These are phyloP conservation scores for Zophobas morio DNA, from an alignment of 1,140 invertebrate species.

Conservation along the genomic window DNA sequence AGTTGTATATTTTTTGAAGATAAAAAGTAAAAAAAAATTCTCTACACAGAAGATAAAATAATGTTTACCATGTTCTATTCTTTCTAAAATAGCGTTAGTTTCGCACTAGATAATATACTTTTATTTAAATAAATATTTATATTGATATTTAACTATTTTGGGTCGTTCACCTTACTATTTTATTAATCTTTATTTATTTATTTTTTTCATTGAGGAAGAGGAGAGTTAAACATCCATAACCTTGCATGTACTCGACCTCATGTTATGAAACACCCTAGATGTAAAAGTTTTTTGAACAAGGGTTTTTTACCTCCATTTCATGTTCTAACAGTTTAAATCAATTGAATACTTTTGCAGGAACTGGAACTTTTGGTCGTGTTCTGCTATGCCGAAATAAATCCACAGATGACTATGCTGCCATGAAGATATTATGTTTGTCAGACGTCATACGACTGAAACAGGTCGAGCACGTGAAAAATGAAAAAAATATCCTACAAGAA, in stretches of 20 bases:
- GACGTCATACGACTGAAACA: constrained; percentile 95
- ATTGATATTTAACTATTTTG: too few relatives aligned
- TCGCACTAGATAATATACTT: too few relatives aligned
- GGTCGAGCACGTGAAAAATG: constrained; percentile 95
- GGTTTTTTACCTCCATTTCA: not conserved
- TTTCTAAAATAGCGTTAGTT: too few relatives aligned
- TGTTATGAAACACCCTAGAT: too few relatives aligned
- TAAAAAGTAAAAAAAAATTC: too few relatives aligned
- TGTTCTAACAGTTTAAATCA: not conserved
- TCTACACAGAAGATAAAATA: too few relatives aligned
- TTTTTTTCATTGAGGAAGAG: not conserved
- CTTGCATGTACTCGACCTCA: too few relatives aligned
- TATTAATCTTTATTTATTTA: not conserved
- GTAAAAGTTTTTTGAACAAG: too few relatives aligned
- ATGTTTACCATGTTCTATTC: too few relatives aligned
- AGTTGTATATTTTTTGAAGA: too few relatives aligned
- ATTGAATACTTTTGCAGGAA: constrained; percentile 77
- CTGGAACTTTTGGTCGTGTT: constrained; percentile 94
- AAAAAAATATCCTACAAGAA: constrained; percentile 90
- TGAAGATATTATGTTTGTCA: constrained; percentile 93
- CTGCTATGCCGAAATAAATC: constrained; percentile 86
- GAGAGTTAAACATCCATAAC: too few relatives aligned
- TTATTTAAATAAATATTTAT: too few relatives aligned
- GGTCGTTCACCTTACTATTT: not conserved
- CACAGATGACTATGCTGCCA: constrained; percentile 85